Evolutionary conservation across 2,888 invertebrate species (phyloP).

Genomic region (Acrocyrtus sp.): DNA sequence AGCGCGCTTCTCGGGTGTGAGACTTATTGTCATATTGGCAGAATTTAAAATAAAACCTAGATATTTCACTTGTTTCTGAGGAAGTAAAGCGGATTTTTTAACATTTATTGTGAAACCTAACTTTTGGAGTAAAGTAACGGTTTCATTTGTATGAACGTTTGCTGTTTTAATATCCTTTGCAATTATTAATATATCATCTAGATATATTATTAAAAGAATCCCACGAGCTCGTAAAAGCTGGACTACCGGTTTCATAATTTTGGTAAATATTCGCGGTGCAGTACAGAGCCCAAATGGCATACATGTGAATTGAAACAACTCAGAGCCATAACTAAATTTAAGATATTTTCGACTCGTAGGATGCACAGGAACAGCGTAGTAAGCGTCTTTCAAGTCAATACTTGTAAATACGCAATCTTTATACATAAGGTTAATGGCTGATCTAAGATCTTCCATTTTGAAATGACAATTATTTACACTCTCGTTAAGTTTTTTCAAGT

Average conservation of each 20-base stretch:
- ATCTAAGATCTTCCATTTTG: slow-evolving; percentile 2
- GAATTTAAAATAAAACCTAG: slow-evolving; percentile 11
- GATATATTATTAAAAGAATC: not conserved
- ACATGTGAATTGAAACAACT: slow-evolving; percentile 1
- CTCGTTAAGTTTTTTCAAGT: slow-evolving; percentile 1
- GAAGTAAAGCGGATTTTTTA: not conserved
- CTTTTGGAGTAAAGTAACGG: not conserved
- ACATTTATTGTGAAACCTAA: slow-evolving; percentile 1
- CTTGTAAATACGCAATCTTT: not conserved
- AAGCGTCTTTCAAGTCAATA: slow-evolving; percentile 3
- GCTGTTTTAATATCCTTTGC: not conserved
- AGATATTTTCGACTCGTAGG: not conserved
- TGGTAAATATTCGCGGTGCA: slow-evolving; percentile 2
- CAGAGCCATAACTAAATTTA: not conserved
- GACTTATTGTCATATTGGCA: not conserved
- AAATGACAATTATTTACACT: not conserved
- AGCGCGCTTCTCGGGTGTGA: not conserved
- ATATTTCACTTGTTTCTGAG: not conserved
- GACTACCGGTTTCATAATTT: not conserved
- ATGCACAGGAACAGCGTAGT: slow-evolving; percentile 1
- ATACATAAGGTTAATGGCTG: not conserved
- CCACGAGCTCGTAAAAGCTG: not conserved
- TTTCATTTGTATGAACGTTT: not conserved
- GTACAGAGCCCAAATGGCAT: not conserved
- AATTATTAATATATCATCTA: slow-evolving; percentile 1